Evolutionary conservation across 2,888 invertebrate species (phyloP).

Genomic region (Penaeus monodon): DNA sequence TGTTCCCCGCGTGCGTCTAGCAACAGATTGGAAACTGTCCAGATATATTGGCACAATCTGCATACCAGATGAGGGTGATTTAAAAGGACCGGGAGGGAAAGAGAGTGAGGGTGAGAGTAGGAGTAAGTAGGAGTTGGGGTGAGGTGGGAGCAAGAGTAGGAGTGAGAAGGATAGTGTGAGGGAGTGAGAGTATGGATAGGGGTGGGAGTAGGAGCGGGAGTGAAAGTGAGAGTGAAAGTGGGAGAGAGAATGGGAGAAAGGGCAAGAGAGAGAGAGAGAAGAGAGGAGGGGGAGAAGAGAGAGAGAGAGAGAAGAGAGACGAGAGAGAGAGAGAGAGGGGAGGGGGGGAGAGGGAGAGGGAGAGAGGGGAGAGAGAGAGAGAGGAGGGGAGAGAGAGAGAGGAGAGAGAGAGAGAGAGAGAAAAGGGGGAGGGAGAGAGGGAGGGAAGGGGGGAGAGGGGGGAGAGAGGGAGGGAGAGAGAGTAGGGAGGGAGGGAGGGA

Average conservation of each 20-base stretch:
- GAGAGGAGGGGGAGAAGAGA: background rate
- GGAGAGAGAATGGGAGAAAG: conserved; percentile 4
- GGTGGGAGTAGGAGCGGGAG: background rate
- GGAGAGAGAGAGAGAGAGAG: too few species aligned
- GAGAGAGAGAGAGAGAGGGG: background rate
- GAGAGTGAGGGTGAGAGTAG: background rate
- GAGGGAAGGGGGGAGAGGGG: background rate
- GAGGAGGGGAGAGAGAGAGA: too few species aligned
- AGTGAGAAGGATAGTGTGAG: background rate
- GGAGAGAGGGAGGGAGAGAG: too few species aligned
- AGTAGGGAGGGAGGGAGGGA: too few species aligned
- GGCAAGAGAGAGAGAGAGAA: background rate
- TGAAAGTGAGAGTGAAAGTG: background rate
- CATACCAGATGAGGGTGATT: background rate
- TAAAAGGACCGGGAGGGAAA: background rate
- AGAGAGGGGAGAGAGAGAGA: too few species aligned
- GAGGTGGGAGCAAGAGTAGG: background rate
- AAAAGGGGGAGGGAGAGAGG: too few species aligned
- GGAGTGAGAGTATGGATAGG: background rate
- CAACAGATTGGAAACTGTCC: background rate
- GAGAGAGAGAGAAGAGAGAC: background rate
- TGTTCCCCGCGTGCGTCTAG: background rate
- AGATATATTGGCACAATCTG: background rate
- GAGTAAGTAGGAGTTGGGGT: background rate
- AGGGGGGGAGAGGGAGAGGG: too few species aligned